Conservation (phyloP, 2,113 vertebrate species). For the Rhipidura dahli region DNA sequence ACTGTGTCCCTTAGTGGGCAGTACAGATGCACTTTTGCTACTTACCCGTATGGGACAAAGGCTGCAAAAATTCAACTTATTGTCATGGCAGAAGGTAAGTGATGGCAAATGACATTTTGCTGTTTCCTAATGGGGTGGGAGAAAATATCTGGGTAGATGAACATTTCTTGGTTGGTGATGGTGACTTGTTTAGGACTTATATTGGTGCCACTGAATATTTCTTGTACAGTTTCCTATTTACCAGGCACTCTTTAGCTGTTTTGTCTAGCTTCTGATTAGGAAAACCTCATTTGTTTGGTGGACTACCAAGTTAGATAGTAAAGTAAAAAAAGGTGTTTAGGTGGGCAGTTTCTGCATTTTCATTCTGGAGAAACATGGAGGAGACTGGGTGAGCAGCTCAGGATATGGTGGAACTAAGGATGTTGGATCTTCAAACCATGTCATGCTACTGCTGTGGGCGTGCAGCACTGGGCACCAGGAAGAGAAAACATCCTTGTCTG, state of each 20-base stretch:
- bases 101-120: neutral
- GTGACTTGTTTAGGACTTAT: neutral
- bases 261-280: neutral
- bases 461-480: neutral
- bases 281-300: neutral
- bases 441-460: fast-evolving
- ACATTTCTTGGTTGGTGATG: neutral
- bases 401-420: neutral
- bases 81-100: constrained; percentile 58
- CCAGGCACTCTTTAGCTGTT: neutral
- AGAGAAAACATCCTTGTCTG: neutral
- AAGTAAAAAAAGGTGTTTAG: neutral
- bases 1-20: neutral
- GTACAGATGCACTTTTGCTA: constrained; percentile 61
- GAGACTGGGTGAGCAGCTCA: neutral
- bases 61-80: constrained; percentile 20
- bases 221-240: neutral
- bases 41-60: constrained; percentile 50
- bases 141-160: neutral
- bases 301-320: neutral
- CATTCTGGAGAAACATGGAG: neutral
- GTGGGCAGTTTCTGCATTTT: neutral
- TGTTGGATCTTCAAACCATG: neutral
- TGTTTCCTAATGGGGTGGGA: neutral
- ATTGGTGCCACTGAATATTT: neutral